These are phyloP conservation scores for Cancer borealis DNA, from an alignment of 2,888 invertebrate species.

Conservation along the genomic window DNA sequence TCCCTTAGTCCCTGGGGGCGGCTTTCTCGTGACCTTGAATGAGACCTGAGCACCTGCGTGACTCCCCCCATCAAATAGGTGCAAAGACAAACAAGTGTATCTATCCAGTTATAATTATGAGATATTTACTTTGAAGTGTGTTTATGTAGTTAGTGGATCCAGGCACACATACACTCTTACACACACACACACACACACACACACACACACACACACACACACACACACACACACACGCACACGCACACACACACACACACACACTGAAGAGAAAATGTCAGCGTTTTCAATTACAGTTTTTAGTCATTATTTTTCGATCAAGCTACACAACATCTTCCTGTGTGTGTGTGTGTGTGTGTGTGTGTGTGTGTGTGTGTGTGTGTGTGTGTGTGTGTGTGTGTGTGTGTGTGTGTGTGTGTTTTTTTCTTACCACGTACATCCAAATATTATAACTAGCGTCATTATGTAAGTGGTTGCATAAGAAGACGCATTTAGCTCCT, in stretches of 20 bases:
- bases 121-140: no score
- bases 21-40: background rate
- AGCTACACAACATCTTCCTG: no score
- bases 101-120: no score
- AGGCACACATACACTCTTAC: background rate
- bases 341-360: no score
- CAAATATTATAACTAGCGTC: background rate
- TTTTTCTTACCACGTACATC: background rate
- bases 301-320: background rate
- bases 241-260: constrained; percentile 36
- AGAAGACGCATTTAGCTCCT: background rate
- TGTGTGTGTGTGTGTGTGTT: background rate
- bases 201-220: constrained; percentile 49
- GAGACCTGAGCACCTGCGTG: constrained; percentile 5
- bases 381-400: no score
- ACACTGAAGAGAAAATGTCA: background rate
- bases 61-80: background rate
- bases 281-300: background rate
- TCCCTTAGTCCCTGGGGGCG: background rate
- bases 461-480: background rate
- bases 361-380: no score
- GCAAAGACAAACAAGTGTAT: background rate
- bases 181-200: background rate
- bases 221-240: constrained; percentile 54
- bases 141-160: background rate